Base-by-base conservation (phyloP, 2,888 invertebrate species). In the Polydrusus pterygomalis region DNA sequence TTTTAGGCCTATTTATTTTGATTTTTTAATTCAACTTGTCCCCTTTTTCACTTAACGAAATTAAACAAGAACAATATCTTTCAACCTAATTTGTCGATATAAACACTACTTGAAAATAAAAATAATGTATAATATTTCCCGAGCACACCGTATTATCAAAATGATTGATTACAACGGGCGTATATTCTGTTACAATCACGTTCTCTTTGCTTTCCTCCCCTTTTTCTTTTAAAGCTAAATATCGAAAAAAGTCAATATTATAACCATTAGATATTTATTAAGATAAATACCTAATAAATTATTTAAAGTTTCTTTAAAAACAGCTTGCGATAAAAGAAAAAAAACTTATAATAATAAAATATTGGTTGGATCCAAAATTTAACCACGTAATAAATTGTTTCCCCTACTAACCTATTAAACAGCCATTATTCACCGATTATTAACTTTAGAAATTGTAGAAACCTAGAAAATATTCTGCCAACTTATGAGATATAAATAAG, bases 121-220 rank as follows among this genome's bases (percentile, higher is more conserved):
- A 68, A 68, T 54, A 68, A 18, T 68, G 20, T 49, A 15, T 10
- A 25, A 34, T n/a, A 13, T 65, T 47, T 45, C 56, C 54, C 20
- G 38, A 68, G 15, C 54, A 40, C 40, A 68, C 54, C 18, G 20
- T 18, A n/a, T n/a, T n/a, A 30, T 68, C 13, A 68, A 54, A 25
- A 56, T 68, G 68, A 68, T 68, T 56, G 56, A 68, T 68, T 20
- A 68, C 68, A 68, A 51, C 25, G 20, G 25, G 13, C 20, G 2
- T 51, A 51, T 20, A 51, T 51, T 51, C 25, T 51, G 51, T 18
- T 49, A 51, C 51, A 51, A 51, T 51, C 51, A 51, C 51, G 51
- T 51, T 51, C 51, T 51, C 20, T 51, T 51, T 51, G 51, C n/a
- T 20, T 20, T 20, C 6, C 11, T 20, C n/a, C 49, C 18, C 25